Base-by-base conservation (phyloP, 2,797 vertebrate genomes). In the Epinephelus awoara region DNA sequence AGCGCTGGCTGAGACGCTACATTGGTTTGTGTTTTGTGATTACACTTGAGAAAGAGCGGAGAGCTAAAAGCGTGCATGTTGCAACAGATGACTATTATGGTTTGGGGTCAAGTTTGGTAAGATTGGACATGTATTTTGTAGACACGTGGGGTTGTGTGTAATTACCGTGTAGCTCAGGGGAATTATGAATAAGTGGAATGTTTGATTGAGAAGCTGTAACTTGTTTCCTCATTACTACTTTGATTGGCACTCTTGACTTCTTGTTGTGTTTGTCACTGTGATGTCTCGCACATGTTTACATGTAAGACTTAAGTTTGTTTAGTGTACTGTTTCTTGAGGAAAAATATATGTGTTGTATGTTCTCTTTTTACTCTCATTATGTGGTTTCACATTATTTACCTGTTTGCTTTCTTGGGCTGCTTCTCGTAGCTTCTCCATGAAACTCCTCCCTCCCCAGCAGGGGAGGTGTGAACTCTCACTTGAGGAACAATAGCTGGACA, bases 401-500 rank as follows among this genome's bases (percentile, higher is more conserved):
- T 72, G 23, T 58, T 78, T 46, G 54, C 21, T 57, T 75, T 47
- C 18, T 63, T 25, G 6, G 5, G 8, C 19, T 72, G 63, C 18
- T 58, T 58, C 34, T 65, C 47, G 18, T 56, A 19, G 23, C 42
- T 68, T 74, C 46, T 66, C 34, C 14, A 47, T 50, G 18, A 67
- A 78, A 52, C n/a, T 55, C 42, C n/a, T 46, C 29, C 75, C 66
- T 71, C 59, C 29, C 21, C 19, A 27, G 55, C 63, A 75, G 34
- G n/a, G 65, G 19, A 87, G 69, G 88, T 80, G 80, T 90, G 71
- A 92, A 85, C 79, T 80, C 79, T 75, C 25, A 54, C 74, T 61
- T 62, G 19, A 67, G 55, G 62, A 79, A 76, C 79, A 84, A 82
- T 74, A 70, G 79, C 61, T 63, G 29, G 29, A 75, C 49, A 46